Evolutionary conservation across 2,888 invertebrate genomes (phyloP).

Genomic region (Vannuccia rotundouncinata): DNA sequence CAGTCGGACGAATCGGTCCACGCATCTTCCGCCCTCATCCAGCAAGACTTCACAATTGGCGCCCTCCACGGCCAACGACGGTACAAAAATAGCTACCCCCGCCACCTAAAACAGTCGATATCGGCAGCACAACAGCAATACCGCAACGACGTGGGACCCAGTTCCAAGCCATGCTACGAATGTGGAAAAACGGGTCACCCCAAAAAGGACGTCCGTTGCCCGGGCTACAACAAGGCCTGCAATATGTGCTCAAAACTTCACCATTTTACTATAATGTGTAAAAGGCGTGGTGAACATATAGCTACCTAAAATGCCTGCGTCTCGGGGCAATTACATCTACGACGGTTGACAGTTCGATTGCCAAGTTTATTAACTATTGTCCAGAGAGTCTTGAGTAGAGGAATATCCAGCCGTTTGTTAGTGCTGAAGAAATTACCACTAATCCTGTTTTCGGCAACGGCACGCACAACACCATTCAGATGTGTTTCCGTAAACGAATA

Average conservation of each 20-base stretch:
- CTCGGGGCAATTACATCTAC: neutral
- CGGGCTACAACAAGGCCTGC: neutral
- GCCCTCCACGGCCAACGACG: neutral
- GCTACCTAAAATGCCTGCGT: neutral
- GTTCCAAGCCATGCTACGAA: neutral
- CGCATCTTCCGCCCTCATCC: constrained; percentile 11
- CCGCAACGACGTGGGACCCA: neutral
- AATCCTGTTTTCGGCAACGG: too few relatives aligned
- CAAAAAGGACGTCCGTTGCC: neutral
- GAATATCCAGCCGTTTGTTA: too few relatives aligned
- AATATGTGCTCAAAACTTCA: constrained; percentile 10
- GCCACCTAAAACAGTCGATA: neutral
- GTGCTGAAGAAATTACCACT: too few relatives aligned
- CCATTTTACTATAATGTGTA: neutral
- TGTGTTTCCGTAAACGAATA: too few relatives aligned
- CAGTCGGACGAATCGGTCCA: constrained; percentile 25
- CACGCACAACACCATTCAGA: too few relatives aligned
- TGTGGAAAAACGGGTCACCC: neutral
- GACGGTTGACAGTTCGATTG: neutral
- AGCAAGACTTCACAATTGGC: neutral
- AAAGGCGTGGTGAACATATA: neutral
- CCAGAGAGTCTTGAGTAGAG: too few relatives aligned
- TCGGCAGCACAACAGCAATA: neutral
- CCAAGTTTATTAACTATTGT: too few relatives aligned
- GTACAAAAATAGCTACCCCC: neutral